Percentiles rank a stretch among this genome's conserved stretches.
phyloP scores from a whole-genome alignment of 2,113 vertebrate genomes.

The Pygoscelis antarcticus region DNA sequence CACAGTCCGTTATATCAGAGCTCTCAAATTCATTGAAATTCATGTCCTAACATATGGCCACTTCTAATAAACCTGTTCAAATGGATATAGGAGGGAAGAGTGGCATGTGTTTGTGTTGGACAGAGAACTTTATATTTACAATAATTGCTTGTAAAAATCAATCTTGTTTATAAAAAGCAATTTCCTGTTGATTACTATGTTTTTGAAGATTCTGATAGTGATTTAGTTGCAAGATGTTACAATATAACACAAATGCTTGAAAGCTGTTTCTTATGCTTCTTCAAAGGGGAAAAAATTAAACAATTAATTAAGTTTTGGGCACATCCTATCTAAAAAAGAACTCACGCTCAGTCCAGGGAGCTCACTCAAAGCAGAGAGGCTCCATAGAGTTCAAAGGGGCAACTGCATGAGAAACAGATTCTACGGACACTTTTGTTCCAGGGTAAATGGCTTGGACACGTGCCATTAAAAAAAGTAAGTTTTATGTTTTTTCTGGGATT shows the following conservation, averaged over 20 bases:
- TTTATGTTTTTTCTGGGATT: not conserved
- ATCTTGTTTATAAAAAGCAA: too few relatives aligned
- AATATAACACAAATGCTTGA: not conserved
- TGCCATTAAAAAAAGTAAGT: not conserved
- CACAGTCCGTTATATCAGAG: not conserved
- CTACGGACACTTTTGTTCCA: not conserved
- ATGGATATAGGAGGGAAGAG: not conserved
- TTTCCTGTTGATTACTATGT: not conserved
- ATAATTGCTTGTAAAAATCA: not conserved
- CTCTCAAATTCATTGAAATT: not conserved
- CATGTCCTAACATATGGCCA: not conserved
- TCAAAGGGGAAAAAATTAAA: not conserved
- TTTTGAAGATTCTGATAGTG: not conserved
- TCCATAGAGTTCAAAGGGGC: not conserved
- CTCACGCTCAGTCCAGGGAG: not conserved
- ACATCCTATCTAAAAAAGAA: not conserved
- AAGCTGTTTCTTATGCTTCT: not conserved
- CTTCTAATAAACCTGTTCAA: not conserved
- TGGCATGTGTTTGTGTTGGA: not conserved
- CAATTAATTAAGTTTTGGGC: not conserved
- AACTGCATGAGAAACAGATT: not conserved
- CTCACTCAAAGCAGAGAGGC: not conserved
- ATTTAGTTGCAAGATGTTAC: not conserved
- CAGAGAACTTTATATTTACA: not conserved
- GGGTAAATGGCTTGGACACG: fast-evolving